These are phyloP conservation scores for Neoitamus cyanurus DNA, from an alignment of 2,888 invertebrate genomes.

Conservation along the genomic window DNA sequence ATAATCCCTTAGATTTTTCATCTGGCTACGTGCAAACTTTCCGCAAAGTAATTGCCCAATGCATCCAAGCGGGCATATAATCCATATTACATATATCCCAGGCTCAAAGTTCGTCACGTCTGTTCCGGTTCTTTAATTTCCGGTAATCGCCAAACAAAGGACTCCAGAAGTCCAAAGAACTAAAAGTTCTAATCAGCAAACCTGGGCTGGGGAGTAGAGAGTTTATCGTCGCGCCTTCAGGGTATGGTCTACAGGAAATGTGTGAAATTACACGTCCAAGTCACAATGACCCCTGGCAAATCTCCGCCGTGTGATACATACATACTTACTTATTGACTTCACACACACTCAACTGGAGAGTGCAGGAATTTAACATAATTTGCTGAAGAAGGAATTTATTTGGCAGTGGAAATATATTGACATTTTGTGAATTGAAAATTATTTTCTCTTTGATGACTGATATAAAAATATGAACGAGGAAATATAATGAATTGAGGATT, in stretches of 20 bases:
- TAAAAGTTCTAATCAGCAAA: neutral
- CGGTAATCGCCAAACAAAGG: conserved; percentile 15
- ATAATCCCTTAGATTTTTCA: neutral
- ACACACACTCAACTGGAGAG: too few relatives aligned
- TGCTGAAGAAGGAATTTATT: too few relatives aligned
- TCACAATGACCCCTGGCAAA: neutral
- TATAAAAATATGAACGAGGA: too few relatives aligned
- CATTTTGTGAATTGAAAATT: too few relatives aligned
- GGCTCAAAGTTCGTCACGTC: conserved; percentile 38
- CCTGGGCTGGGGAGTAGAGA: neutral
- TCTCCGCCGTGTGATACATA: neutral
- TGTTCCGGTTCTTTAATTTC: conserved; percentile 47
- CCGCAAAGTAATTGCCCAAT: neutral
- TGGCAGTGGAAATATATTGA: too few relatives aligned
- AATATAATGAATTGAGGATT: too few relatives aligned
- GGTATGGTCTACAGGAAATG: neutral
- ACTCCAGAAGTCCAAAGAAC: neutral
- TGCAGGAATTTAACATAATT: neutral
- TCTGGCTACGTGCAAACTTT: neutral
- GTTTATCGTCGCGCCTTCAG: neutral
- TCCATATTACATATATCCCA: neutral
- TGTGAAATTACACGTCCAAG: neutral
- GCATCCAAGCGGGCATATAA: neutral
- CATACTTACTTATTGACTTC: neutral
- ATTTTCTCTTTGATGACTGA: too few relatives aligned